phyloP scores from a whole-genome alignment of 2,797 vertebrate genomes.

The Poeciliopsis presidionis region DNA sequence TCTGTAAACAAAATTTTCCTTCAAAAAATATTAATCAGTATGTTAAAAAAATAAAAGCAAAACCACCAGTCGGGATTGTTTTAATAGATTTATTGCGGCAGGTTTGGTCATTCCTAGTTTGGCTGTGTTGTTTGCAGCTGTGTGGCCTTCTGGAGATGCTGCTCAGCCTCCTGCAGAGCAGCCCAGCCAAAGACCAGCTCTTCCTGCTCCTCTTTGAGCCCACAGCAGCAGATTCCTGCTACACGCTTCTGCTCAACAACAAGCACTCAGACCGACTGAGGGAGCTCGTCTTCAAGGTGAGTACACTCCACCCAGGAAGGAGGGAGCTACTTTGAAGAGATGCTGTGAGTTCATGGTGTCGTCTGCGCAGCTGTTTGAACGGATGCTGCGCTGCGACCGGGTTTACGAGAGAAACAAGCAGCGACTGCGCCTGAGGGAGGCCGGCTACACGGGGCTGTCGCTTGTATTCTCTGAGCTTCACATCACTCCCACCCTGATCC shows the following conservation, averaged over 20 bases:
- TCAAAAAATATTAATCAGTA: no score
- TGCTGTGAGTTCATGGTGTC: background rate
- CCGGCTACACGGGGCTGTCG: conserved; percentile 91
- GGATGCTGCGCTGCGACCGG: conserved; percentile 95
- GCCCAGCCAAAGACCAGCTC: conserved; percentile 89
- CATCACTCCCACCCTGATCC: conserved; percentile 87
- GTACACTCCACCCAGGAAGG: background rate
- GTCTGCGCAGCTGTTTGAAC: conserved; percentile 86
- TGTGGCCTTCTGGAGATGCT: conserved; percentile 89
- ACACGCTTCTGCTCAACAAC: conserved; percentile 89
- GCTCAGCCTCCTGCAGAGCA: conserved; percentile 87
- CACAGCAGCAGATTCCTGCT: conserved; percentile 92
- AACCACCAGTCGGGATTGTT: no score
- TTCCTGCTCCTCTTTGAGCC: conserved; percentile 95
- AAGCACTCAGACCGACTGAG: conserved; percentile 90
- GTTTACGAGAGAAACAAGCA: conserved; percentile 96
- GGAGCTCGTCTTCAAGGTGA: conserved; percentile 96
- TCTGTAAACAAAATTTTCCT: no score
- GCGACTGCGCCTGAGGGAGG: conserved; percentile 90
- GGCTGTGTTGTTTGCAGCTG: conserved; percentile 76
- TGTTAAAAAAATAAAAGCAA: no score
- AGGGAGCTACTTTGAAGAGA: background rate
- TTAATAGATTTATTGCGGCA: no score
- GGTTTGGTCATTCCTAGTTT: background rate
- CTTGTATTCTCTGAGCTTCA: conserved; percentile 89